Evolutionary conservation across 2,113 vertebrate species (phyloP), one percentile per base, ranked within the genome.

Genomic region (Propithecus coquereli): DNA sequence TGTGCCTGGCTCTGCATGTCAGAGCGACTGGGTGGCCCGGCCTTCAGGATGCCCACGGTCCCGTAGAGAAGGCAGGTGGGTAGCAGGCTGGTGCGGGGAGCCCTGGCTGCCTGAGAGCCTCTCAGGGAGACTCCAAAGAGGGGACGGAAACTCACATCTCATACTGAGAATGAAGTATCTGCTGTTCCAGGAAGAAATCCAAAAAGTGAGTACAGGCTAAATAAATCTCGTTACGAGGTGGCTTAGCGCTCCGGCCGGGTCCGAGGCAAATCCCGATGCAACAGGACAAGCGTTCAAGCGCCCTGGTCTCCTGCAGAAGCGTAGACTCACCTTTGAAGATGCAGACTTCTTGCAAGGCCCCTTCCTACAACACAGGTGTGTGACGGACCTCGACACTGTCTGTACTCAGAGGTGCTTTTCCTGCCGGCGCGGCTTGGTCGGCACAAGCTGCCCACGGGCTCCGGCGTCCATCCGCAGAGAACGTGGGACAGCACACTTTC

Each of bases 401-500:
- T 9, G 47, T 7, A 17, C 37, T 45, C 30, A 1, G 8, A 18
- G 22, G 6, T n/a, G 10, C 34, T 43, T 7, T 25, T 52, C 23
- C 63, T 30, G 12, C 61, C 8, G 0, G 4, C 0, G 0, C 37
- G 12, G 6, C 76, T 57, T 8, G 0, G 9, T 17, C 13, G 2
- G 70, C 57, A 2, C 1, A 5, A 50, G 52, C 27, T 1, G 4
- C 34, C 2, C 57, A 10, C 27, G 0, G 47, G 8, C 20, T 66
- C 87, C 3, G 3, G 32, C 1, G 4, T 23, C 52, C 50, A 0
- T 0, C 18, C 1, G 2, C n/a, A 8, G 79, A 83, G 76, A 20
- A 8, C 37, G 6, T 1, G 0, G 9, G 16, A 7, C 4, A 1
- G 6, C 30, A 0, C 2, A 0, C 2, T 27, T 22, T 16, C 34